Evolutionary conservation across 2,113 vertebrate genomes (phyloP).

Genomic region (Eulemur rufifrons): DNA sequence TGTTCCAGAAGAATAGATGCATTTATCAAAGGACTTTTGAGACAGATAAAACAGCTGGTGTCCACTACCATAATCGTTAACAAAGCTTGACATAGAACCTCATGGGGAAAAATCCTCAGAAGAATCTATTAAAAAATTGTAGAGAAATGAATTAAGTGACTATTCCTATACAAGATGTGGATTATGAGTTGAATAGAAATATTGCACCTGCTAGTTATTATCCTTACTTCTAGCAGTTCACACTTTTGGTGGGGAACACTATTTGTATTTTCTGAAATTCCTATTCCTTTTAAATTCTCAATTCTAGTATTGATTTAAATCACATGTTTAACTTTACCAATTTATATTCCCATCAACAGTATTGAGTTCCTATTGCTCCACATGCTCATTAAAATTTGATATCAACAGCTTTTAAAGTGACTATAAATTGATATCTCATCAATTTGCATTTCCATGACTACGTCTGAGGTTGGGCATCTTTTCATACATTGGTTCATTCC

Average conservation of each 20-base stretch:
- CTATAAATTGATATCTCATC: not conserved
- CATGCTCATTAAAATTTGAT: not conserved
- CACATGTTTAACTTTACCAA: not conserved
- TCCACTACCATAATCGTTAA: not conserved
- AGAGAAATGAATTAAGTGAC: not conserved
- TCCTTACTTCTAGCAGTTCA: not conserved
- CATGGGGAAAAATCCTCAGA: not conserved
- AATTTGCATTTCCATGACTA: not conserved
- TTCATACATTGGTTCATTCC: not conserved
- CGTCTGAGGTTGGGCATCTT: not conserved
- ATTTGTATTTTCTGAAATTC: not conserved
- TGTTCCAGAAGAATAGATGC: not conserved
- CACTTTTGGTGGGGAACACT: not conserved
- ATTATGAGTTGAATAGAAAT: not conserved
- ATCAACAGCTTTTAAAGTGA: not conserved
- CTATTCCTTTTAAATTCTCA: not conserved
- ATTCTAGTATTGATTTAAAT: not conserved
- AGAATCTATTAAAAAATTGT: not conserved
- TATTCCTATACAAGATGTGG: not conserved
- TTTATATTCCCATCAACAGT: not conserved
- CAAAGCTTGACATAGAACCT: not conserved
- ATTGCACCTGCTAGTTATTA: not conserved
- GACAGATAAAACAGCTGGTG: not conserved
- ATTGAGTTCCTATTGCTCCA: not conserved
- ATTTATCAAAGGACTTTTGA: slow-evolving; percentile 6